A percentile compares a stretch with the other conserved stretches of the same genome.
phyloP scores from a whole-genome alignment of 2,888 invertebrate genomes.

The Agriopis marginaria region DNA sequence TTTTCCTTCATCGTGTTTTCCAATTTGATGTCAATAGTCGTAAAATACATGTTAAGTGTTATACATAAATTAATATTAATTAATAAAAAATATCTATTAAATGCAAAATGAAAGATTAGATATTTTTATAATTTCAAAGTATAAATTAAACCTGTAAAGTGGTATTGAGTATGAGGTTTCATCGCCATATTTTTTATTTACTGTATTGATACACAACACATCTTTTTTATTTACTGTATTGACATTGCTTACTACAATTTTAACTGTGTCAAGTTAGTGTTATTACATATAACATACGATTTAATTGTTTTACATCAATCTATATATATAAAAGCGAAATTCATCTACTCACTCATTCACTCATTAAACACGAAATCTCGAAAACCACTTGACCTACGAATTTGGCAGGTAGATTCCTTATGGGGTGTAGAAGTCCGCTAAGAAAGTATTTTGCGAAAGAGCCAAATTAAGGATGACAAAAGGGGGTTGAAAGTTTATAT shows the following conservation, averaged over 20 bases:
- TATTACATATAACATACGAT: too few relatives aligned
- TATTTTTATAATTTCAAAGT: conserved; percentile 8
- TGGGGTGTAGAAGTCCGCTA: too few relatives aligned
- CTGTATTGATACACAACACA: too few relatives aligned
- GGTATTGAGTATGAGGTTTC: not conserved
- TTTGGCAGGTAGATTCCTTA: too few relatives aligned
- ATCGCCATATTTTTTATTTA: not conserved
- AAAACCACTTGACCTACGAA: too few relatives aligned
- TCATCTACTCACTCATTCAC: too few relatives aligned
- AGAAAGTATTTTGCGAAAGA: too few relatives aligned
- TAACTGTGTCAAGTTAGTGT: not conserved
- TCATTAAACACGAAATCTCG: too few relatives aligned
- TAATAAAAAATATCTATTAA: conserved; percentile 7
- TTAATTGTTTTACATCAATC: too few relatives aligned
- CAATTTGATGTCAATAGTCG: conserved; percentile 25
- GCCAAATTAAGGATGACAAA: too few relatives aligned
- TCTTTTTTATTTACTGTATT: not conserved
- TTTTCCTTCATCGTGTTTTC: conserved; percentile 29
- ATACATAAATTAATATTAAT: conserved; percentile 11
- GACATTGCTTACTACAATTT: not conserved
- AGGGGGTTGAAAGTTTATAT: too few relatives aligned
- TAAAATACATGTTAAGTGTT: conserved; percentile 26
- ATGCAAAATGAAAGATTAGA: conserved; percentile 5
- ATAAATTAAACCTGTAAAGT: not conserved
- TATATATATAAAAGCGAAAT: too few relatives aligned